Percentiles rank a stretch among this genome's conserved stretches.
Evolutionary conservation across 1,140 invertebrate genomes (phyloP).

Genomic region (Bathynomus jamesi): DNA sequence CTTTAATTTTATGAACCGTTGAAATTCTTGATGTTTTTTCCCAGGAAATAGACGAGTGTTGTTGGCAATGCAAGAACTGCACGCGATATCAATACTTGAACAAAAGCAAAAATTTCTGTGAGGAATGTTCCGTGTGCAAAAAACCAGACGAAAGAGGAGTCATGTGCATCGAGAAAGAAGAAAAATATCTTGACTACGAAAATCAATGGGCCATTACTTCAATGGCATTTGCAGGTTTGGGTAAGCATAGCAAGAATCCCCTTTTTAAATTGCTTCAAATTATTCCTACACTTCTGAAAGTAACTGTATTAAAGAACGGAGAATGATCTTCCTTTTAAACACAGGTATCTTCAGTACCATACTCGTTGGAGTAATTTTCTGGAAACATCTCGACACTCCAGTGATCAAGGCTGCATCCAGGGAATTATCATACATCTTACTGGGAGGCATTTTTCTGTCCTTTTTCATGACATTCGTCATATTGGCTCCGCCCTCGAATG

Average conservation of each 20-base stretch:
- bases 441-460: conserved; percentile 49
- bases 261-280: neutral
- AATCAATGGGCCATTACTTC: conserved; percentile 53
- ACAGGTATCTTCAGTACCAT: conserved; percentile 67
- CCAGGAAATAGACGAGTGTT: too few relatives aligned
- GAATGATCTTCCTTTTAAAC: too few relatives aligned
- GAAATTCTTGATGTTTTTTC: too few relatives aligned
- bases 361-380: conserved; percentile 59
- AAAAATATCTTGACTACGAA: conserved; percentile 50
- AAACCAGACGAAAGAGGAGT: conserved; percentile 42
- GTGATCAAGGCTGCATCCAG: conserved; percentile 55
- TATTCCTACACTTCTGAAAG: conserved; percentile 2
- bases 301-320: too few relatives aligned
- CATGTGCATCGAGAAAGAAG: conserved; percentile 46
- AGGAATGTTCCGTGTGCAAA: conserved; percentile 51
- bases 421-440: conserved; percentile 47
- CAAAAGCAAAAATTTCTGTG: conserved; percentile 53
- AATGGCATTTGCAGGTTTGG: conserved; percentile 49
- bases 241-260: too few relatives aligned
- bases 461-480: conserved; percentile 53
- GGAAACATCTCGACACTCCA: conserved; percentile 53
- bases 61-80: conserved; percentile 56
- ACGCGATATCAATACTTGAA: conserved; percentile 53
- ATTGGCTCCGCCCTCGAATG: conserved; percentile 46
- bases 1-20: too few relatives aligned